A percentile compares a stretch with the other conserved stretches of the same genome.
Evolutionary conservation across 2,113 vertebrate species (phyloP).

Genomic region (Hassar affinis): DNA sequence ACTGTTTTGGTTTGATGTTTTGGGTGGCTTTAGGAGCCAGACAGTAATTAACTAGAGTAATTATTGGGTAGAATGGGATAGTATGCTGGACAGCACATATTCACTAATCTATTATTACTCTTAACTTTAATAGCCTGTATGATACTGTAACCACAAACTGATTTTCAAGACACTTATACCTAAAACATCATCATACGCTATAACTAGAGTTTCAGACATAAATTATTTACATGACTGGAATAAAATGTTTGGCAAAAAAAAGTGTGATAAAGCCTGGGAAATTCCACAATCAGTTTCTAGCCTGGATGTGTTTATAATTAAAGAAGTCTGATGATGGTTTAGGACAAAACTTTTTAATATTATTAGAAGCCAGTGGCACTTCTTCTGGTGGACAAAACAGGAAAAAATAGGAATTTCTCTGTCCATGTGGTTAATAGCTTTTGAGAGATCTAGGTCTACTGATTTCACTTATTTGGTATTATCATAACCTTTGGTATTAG

Average conservation of each 20-base stretch:
- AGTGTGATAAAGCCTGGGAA: not conserved
- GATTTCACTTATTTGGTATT: not conserved
- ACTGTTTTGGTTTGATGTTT: constrained; percentile 51
- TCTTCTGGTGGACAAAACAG: not conserved
- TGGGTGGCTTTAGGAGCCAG: constrained; percentile 26
- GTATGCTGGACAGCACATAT: too few species aligned
- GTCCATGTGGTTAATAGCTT: not conserved
- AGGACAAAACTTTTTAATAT: not conserved
- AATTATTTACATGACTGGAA: not conserved
- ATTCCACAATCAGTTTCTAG: not conserved
- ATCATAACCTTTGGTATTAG: not conserved
- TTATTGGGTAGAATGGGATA: not conserved
- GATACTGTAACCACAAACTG: not conserved
- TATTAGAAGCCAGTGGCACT: not conserved
- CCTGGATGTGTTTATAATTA: not conserved
- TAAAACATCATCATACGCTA: not conserved
- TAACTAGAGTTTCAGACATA: not conserved
- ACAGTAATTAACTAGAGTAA: not conserved
- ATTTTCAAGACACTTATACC: not conserved
- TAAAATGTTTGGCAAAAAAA: not conserved
- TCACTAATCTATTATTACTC: not conserved
- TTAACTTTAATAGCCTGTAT: not conserved
- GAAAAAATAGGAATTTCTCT: not conserved
- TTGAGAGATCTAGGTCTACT: not conserved
- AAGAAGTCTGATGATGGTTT: constrained; percentile 2